phyloP scores from a whole-genome alignment of 2,797 vertebrate genomes.

The Alfaro cultratus region DNA sequence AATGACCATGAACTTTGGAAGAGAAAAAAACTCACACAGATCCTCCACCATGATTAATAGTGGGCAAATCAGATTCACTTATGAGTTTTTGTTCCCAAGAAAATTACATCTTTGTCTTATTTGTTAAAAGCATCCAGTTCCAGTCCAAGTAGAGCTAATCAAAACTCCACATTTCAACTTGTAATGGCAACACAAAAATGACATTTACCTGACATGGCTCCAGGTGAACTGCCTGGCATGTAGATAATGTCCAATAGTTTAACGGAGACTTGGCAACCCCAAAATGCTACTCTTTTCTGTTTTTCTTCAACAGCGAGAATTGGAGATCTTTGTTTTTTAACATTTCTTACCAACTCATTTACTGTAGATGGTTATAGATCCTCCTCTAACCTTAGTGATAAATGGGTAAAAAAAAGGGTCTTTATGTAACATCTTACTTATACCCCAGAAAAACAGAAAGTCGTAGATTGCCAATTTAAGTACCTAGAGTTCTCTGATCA shows the following conservation, averaged over 20 bases:
- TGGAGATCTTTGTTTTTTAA: neutral
- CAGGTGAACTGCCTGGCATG: neutral
- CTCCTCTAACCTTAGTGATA: neutral
- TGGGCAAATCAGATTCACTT: neutral
- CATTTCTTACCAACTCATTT: neutral
- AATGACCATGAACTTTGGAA: neutral
- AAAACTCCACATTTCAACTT: neutral
- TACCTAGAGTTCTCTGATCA: neutral
- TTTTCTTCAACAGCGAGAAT: neutral
- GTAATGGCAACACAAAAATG: neutral
- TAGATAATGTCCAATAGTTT: neutral
- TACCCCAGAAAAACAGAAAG: neutral
- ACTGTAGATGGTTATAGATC: neutral
- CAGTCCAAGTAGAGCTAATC: neutral
- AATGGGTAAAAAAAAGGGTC: neutral
- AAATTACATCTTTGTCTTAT: neutral
- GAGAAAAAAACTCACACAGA: neutral
- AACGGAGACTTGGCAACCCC: neutral
- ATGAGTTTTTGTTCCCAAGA: neutral
- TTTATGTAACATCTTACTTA: neutral
- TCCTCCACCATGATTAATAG: neutral
- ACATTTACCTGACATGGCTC: neutral
- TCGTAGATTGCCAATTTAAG: neutral
- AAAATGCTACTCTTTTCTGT: neutral
- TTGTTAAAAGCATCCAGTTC: neutral